Conservation (phyloP, 2,113 vertebrate genomes). For the Peromyscus californicus region DNA sequence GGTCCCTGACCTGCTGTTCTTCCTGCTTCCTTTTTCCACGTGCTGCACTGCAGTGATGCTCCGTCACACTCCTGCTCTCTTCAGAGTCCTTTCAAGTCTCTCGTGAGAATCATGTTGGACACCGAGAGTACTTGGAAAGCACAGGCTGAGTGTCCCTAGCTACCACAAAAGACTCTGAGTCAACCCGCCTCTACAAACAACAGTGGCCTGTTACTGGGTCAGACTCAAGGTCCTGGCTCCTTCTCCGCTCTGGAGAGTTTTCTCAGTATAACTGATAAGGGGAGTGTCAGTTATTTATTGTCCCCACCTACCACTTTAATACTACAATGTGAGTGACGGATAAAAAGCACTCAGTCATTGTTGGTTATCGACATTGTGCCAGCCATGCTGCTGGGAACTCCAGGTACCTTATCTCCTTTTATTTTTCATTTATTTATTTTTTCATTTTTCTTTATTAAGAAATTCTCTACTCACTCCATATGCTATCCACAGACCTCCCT, state of each 20-base stretch:
- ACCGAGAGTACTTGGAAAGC: accelerated
- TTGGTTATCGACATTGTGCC: neutral
- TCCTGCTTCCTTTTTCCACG: neutral
- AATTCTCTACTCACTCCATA: too few species aligned
- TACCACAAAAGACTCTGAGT: accelerated
- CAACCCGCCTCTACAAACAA: neutral
- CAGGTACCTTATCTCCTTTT: neutral
- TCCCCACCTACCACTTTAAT: neutral
- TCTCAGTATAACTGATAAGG: neutral
- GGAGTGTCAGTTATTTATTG: constrained; percentile 28
- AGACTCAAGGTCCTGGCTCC: neutral
- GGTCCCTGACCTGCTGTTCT: neutral
- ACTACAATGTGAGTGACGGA: constrained; percentile 46
- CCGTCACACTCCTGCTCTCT: neutral
- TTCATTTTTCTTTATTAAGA: too few species aligned
- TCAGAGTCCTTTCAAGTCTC: neutral
- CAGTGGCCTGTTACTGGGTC: neutral
- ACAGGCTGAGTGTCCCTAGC: neutral
- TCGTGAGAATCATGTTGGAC: neutral
- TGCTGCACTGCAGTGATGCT: too few species aligned
- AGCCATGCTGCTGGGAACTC: neutral
- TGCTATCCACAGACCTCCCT: too few species aligned
- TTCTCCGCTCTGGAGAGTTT: neutral
- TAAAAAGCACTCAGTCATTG: constrained; percentile 53
- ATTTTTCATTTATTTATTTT: neutral